Evolutionary conservation across 2,888 invertebrate genomes (phyloP).

Genomic region (Platycnemis pennipes): DNA sequence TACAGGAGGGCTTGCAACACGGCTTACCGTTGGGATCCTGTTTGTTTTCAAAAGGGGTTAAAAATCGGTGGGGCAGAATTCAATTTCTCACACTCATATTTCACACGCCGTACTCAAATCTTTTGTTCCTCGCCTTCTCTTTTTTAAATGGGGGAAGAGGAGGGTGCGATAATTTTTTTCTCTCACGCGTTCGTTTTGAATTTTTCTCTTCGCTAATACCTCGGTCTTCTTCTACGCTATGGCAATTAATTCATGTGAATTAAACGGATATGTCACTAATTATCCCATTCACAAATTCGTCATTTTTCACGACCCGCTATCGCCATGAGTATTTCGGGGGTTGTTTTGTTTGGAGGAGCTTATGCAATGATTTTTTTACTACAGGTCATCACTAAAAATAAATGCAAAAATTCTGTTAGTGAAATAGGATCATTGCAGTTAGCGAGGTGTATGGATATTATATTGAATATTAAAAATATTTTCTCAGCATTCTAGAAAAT

Average conservation of each 20-base stretch:
- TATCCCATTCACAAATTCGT: neutral
- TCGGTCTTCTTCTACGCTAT: neutral
- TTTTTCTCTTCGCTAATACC: neutral
- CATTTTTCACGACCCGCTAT: neutral
- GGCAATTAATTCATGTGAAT: neutral
- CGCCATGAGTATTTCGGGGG: neutral
- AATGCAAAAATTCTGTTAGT: too few relatives aligned
- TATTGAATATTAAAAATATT: too few relatives aligned
- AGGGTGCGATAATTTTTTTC: neutral
- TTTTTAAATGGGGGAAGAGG: neutral
- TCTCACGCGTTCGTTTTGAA: neutral
- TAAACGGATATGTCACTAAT: constrained; percentile 32
- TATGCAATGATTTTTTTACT: neutral
- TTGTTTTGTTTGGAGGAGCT: neutral
- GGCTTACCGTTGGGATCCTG: constrained; percentile 30
- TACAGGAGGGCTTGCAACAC: neutral
- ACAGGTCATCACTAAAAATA: too few relatives aligned
- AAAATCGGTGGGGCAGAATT: constrained; percentile 5
- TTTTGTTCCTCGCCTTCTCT: neutral
- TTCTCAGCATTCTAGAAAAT: too few relatives aligned
- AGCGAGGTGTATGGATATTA: too few relatives aligned
- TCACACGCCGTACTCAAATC: neutral
- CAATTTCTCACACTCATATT: constrained; percentile 3
- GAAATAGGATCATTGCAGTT: too few relatives aligned
- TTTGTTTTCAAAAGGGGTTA: constrained; percentile 29